These are phyloP conservation scores for Choloepus hoffmanni DNA, from an alignment of 2,113 vertebrate species.

Conservation along the genomic window DNA sequence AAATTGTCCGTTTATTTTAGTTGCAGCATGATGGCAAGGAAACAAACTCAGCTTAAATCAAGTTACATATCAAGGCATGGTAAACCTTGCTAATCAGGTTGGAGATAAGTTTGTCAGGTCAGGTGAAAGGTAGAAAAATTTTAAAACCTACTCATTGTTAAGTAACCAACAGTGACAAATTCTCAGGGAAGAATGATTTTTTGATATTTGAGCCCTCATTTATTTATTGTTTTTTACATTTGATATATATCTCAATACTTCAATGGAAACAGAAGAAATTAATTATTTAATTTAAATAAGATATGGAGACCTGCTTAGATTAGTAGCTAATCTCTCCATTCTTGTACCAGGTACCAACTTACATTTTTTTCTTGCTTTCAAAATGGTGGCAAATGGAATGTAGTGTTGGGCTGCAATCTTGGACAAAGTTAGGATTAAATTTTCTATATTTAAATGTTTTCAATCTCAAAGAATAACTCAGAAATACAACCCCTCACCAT, in stretches of 20 bases:
- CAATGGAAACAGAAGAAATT: not conserved
- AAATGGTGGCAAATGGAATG: not conserved
- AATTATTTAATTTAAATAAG: conserved; percentile 2
- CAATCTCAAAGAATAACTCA: not conserved
- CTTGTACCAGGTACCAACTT: not conserved
- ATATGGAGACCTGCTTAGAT: not conserved
- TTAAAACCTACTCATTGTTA: not conserved
- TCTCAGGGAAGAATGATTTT: not conserved
- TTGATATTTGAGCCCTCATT: not conserved
- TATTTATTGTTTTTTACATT: not conserved
- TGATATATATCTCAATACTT: not conserved
- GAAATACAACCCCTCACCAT: not conserved
- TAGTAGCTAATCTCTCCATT: conserved; percentile 38
- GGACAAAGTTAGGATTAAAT: not conserved
- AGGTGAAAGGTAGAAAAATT: not conserved
- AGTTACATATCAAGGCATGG: not conserved
- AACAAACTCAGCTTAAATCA: not conserved
- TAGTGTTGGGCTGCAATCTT: not conserved
- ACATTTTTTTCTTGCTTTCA: not conserved
- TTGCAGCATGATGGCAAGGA: not conserved
- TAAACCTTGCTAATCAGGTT: not conserved
- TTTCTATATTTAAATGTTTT: not conserved
- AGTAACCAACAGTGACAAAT: not conserved
- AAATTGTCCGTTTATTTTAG: not conserved
- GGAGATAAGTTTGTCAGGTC: not conserved